Percentiles rank a stretch among this genome's conserved stretches.
Evolutionary conservation across 2,113 vertebrate genomes (phyloP).

Genomic region (Ornithorhynchus anatinus): DNA sequence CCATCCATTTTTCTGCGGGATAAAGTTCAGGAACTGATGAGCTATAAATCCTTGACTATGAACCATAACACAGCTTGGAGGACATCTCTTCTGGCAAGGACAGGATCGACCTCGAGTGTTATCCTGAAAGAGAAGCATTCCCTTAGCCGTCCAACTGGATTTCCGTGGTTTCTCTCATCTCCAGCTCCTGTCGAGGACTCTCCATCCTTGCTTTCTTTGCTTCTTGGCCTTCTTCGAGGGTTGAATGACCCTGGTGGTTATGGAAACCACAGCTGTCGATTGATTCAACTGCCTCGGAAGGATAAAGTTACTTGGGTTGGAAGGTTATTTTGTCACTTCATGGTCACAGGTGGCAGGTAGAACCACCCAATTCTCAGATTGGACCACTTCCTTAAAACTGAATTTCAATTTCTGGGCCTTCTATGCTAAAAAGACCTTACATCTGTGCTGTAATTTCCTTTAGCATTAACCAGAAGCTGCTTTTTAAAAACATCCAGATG

Average conservation of each 20-base stretch:
- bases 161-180: conserved; percentile 23
- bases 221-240: not conserved
- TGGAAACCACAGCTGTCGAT: conserved; percentile 34
- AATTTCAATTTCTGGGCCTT: conserved; percentile 5
- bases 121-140: not conserved
- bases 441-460: not conserved
- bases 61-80: no score
- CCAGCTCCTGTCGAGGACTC: not conserved
- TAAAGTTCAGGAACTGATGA: no score
- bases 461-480: not conserved
- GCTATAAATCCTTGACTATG: no score
- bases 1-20: no score
- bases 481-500: not conserved
- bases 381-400: conserved; percentile 3
- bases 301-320: not conserved
- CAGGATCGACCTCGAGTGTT: not conserved
- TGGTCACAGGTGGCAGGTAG: conserved; percentile 5
- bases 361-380: not conserved
- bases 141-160: not conserved
- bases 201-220: not conserved
- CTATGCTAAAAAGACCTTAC: not conserved
- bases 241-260: not conserved
- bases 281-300: not conserved
- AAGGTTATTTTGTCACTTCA: not conserved
- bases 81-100: no score